phyloP scores from a whole-genome alignment of 2,113 vertebrate species.

The Dipodomys ordii region DNA sequence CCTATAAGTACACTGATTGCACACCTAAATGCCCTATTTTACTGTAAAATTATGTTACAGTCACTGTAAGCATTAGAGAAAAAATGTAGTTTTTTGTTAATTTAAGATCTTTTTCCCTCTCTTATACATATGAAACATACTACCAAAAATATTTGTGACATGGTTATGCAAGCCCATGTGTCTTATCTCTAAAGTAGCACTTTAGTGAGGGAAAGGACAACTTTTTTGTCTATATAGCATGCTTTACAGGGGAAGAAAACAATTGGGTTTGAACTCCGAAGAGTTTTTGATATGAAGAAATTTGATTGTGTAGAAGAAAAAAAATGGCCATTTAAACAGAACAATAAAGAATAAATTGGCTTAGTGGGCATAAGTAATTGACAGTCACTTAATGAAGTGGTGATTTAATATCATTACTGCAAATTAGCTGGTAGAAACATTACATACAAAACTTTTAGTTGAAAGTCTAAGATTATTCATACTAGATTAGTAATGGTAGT shows the following conservation, averaged over 20 bases:
- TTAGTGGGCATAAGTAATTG: not conserved
- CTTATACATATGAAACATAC: constrained; percentile 22
- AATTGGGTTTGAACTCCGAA: constrained; percentile 40
- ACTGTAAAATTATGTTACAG: constrained; percentile 50
- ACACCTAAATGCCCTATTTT: constrained; percentile 44
- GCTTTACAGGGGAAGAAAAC: not conserved
- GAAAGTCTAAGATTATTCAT: not conserved
- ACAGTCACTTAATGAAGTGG: not conserved
- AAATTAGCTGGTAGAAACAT: not conserved
- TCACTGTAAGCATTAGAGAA: not conserved
- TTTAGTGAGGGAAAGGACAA: not conserved
- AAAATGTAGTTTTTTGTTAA: not conserved
- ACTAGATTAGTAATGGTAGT: constrained; percentile 8
- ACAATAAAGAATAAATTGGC: not conserved
- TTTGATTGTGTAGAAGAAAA: constrained; percentile 7
- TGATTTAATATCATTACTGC: not conserved
- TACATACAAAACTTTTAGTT: not conserved
- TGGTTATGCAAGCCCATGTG: not conserved
- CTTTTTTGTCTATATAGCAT: not conserved
- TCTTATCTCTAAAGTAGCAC: constrained; percentile 41
- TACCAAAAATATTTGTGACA: constrained; percentile 4
- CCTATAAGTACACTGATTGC: not conserved
- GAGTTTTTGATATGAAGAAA: not conserved
- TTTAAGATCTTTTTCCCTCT: not conserved
- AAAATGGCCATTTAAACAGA: constrained; percentile 38